These are phyloP conservation scores for Phylloscopus whistleri DNA, from an alignment of 2,113 vertebrate genomes.

Conservation along the genomic window DNA sequence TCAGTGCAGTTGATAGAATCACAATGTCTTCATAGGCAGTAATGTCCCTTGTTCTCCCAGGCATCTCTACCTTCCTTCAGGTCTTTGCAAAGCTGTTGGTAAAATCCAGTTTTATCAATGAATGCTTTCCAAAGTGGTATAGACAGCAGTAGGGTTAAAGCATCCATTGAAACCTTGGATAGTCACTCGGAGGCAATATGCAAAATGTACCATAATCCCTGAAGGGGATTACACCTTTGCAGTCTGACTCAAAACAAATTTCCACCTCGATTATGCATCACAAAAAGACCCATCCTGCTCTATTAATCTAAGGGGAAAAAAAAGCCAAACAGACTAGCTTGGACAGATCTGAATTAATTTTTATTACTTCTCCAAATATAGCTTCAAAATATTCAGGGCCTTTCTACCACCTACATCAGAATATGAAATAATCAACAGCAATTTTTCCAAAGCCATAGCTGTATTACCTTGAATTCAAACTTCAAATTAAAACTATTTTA, in stretches of 20 bases:
- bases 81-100: neutral
- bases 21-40: neutral
- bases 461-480: neutral
- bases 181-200: neutral
- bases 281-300: neutral
- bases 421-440: neutral
- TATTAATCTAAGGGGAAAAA: neutral
- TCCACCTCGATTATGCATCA: neutral
- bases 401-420: neutral
- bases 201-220: neutral
- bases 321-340: neutral
- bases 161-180: neutral
- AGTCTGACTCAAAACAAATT: neutral
- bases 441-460: neutral
- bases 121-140: neutral
- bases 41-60: neutral
- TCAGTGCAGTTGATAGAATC: neutral
- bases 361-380: neutral
- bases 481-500: neutral
- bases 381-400: neutral
- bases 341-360: neutral
- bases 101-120: neutral
- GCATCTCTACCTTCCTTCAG: neutral
- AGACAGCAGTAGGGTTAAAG: neutral
- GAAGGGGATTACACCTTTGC: neutral